A percentile compares a stretch with the other conserved stretches of the same genome.
Evolutionary conservation across 1,140 invertebrate species (phyloP).

Genomic region (Sipha flava): DNA sequence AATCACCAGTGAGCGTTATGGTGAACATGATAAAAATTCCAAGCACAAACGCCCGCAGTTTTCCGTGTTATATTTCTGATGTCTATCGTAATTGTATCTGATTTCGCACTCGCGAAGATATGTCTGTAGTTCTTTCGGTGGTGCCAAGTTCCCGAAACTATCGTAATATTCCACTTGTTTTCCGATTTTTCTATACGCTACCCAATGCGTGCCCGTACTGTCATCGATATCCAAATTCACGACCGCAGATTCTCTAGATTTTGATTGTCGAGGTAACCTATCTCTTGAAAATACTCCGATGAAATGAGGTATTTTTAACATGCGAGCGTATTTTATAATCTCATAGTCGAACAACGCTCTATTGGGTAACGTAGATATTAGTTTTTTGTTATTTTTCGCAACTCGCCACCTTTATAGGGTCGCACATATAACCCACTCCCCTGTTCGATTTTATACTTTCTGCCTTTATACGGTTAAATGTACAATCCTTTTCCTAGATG

Average conservation of each 20-base stretch:
- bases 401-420: neutral
- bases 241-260: constrained; percentile 38
- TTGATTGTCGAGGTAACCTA: constrained; percentile 29
- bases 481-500: neutral
- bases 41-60: constrained; percentile 38
- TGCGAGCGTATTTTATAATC: neutral
- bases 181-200: constrained; percentile 39
- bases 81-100: constrained; percentile 37
- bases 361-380: neutral
- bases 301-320: constrained; percentile 1
- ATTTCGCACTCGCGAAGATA: constrained; percentile 38
- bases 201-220: no score
- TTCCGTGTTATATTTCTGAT: constrained; percentile 37
- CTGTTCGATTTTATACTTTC: neutral
- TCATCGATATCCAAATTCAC: constrained; percentile 40
- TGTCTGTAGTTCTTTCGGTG: constrained; percentile 37
- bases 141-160: constrained; percentile 40
- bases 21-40: no score
- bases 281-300: constrained; percentile 36
- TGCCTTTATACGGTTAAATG: neutral
- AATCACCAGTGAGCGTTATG: no score
- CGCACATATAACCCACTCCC: neutral
- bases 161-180: constrained; percentile 40
- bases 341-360: no score
- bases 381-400: neutral